Percentiles rank a stretch among this genome's conserved stretches.
Conservation (phyloP, 2,888 invertebrate species). For the Osedax frankpressi region DNA sequence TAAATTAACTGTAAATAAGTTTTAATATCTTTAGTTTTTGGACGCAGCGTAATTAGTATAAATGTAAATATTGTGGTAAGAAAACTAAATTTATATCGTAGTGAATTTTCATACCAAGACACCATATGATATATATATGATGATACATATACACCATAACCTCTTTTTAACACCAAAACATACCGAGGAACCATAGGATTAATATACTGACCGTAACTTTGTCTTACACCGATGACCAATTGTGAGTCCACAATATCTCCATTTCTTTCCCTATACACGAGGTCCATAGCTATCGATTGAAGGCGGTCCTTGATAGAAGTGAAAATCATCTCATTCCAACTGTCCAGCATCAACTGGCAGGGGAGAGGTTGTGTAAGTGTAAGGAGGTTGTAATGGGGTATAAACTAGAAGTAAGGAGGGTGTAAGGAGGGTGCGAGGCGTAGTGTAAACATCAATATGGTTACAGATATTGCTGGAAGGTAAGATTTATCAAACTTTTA, state of each 20-base stretch:
- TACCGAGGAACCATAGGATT: no score
- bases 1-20: conserved; percentile 62
- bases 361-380: no score
- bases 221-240: conserved; percentile 88
- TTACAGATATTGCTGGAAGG: neutral
- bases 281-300: conserved; percentile 75
- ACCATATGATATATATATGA: no score
- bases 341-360: conserved; percentile 78
- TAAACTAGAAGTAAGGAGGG: no score
- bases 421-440: no score
- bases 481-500: neutral
- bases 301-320: conserved; percentile 76
- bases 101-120: no score
- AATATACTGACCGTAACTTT: conserved; percentile 78
- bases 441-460: neutral
- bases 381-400: conserved; percentile 15
- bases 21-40: neutral
- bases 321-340: conserved; percentile 95
- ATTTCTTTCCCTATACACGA: conserved; percentile 88
- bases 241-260: conserved; percentile 96
- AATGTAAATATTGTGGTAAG: neutral
- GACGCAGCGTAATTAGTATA: neutral
- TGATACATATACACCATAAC: no score
- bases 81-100: no score
- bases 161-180: no score